Evolutionary conservation across 2,113 vertebrate species (phyloP).

Genomic region (Amblyopsis rosae): DNA sequence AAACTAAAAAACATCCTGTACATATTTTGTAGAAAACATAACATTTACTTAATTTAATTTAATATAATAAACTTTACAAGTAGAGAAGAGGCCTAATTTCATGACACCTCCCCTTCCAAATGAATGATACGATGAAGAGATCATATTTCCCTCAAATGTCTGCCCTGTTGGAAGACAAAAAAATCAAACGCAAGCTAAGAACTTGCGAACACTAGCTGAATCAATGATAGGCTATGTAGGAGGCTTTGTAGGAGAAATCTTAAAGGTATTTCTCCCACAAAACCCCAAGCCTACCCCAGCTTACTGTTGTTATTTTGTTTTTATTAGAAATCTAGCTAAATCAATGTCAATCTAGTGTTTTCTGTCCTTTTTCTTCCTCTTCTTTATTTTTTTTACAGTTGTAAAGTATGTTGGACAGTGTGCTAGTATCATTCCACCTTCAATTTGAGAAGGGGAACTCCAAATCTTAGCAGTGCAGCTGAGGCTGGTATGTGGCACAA

Average conservation of each 20-base stretch:
- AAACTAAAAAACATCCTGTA: neutral
- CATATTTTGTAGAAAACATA: neutral
- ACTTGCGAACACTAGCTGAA: no score
- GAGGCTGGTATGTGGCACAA: conserved; percentile 24
- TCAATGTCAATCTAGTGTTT: no score
- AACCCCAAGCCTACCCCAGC: no score
- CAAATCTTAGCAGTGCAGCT: conserved; percentile 14
- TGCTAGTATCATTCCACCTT: conserved; percentile 19
- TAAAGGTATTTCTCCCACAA: no score
- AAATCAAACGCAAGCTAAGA: neutral
- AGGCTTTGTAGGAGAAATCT: no score
- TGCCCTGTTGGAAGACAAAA: conserved; percentile 12
- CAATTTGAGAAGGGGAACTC: conserved; percentile 50
- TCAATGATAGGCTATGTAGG: no score
- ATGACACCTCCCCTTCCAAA: neutral
- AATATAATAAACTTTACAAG: neutral
- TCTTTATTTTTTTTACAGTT: no score
- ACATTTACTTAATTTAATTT: neutral
- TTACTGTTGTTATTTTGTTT: no score
- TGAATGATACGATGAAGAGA: neutral
- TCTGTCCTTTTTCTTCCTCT: no score
- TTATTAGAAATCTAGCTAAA: no score
- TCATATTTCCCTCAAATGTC: neutral
- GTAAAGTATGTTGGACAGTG: neutral
- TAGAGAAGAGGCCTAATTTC: neutral